Evolutionary conservation across 2,888 invertebrate species (phyloP), one percentile per base, ranked within the genome.

Genomic region (Cryptus viduatorius): DNA sequence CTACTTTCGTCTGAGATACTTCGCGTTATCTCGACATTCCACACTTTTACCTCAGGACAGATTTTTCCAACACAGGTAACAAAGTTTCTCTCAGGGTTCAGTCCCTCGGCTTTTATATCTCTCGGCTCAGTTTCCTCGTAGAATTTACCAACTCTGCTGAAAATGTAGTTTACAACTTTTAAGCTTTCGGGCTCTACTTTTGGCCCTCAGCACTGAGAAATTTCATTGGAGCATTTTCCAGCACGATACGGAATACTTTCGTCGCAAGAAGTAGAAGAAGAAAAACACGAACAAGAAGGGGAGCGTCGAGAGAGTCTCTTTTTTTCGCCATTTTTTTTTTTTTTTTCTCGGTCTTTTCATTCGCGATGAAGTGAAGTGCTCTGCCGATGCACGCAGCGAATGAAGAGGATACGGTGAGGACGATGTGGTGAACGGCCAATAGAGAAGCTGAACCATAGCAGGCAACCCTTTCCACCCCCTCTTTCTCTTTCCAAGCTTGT

Each of bases 101-200:
- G 12, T 8, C 71, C 5, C 16, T 16, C 42, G 44, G 46, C 64
- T 72, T 69, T 61, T 64, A 37, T 29, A 67, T 37, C 67, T 56
- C 14, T 37, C 67, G 31, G 46, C 31, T 68, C 59, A n/a, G 12
- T n/a, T 48, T n/a, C 48, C n/a, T 4, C 64, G 65, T 19, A 42
- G n/a, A 75, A 81, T 77, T 68, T 46, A 69, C 69, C 67, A 50
- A 44, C 53, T 75, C 61, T n/a, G 44, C 64, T 65, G 65, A 69
- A 67, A 82, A 56, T 65, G 48, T 50, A 61, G 71, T 79, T 82
- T 79, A 76, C 76, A 82, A 82, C 71, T 79, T 84, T 59, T n/a
- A 44, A 75, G 76, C 69, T 84, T 61, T 56, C 42, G 50, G 64
- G 50, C 37, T 73, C 14, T 37, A 37, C 37, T 46, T 16, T 72